Evolutionary conservation across 2,888 invertebrate genomes (phyloP).

Genomic region (Plusia festucae): DNA sequence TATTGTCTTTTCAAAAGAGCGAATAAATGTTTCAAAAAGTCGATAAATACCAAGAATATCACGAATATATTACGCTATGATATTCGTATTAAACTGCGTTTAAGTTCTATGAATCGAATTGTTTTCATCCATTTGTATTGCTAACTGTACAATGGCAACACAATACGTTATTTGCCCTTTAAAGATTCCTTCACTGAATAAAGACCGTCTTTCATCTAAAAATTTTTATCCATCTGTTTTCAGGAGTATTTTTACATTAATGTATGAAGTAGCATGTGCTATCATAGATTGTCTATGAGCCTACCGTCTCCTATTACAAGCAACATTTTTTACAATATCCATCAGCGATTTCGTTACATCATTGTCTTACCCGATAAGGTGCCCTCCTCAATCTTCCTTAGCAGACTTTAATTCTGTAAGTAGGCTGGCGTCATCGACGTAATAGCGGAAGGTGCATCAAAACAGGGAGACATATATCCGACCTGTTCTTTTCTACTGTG

Average conservation of each 20-base stretch:
- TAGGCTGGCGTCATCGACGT: constrained; percentile 82
- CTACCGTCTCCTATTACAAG: constrained; percentile 47
- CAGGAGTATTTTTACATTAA: background rate
- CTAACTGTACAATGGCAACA: too few species aligned
- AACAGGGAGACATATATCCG: constrained; percentile 69
- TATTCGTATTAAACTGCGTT: too few species aligned
- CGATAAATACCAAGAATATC: too few species aligned
- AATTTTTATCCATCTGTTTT: background rate
- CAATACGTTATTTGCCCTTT: background rate
- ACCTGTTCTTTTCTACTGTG: constrained; percentile 63
- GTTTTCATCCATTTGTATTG: too few species aligned
- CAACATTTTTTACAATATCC: constrained; percentile 75
- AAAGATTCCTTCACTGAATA: background rate
- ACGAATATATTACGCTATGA: too few species aligned
- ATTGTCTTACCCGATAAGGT: constrained; percentile 85
- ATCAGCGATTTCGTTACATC: constrained; percentile 85
- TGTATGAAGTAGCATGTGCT: background rate
- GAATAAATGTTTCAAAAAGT: too few species aligned
- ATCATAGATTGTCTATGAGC: constrained; percentile 23
- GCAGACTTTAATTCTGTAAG: constrained; percentile 85
- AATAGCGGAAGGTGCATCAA: constrained; percentile 76
- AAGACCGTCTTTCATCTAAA: too few species aligned
- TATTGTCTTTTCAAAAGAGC: too few species aligned
- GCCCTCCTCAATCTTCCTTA: constrained; percentile 86
- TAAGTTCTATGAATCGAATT: too few species aligned